Base-by-base conservation (phyloP, 92 coral and sea anemone species). In the Epizoanthus illoricatus region DNA sequence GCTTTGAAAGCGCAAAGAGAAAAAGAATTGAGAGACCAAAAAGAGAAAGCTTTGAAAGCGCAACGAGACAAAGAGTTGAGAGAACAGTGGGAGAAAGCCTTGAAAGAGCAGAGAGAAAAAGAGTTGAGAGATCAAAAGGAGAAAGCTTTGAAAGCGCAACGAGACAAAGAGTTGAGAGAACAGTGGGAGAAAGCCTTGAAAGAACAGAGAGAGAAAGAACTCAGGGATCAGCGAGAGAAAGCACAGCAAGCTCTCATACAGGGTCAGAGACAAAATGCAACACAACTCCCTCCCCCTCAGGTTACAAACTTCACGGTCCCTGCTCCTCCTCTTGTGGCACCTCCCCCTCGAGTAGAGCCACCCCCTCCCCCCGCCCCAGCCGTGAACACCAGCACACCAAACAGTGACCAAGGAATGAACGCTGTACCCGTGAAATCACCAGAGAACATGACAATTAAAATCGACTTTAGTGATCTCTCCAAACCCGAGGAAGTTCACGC, bases 401-500 rank as follows among this genome's bases (percentile, higher is more conserved):
- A 52, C 7, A 87, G 62, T 63, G 86, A 66, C 21, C 79, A 85
- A 75, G 79, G 41, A 71, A 59, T 56, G 28, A 71, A 80, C 41
- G 13, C 42, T 5, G 84, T 68, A 5, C 64, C 83, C 55, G 81
- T 61, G 17, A 63, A 62, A 42, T 24, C 82, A 62, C 71, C 71
- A 20, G 78, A 85, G 16, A 87, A 84, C 82, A 52, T 89, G 47
- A 85, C 89, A 15, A 89, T 89, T 58, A 89, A 81, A 76, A 78
- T 89, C 3, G 85, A 59, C 80, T 81, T 89, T 21, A 84, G 81
- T n/a, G 72, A 87, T 43, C 49, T 78, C 56, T 8, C 82, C 45
- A 78, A 21, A 5, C 82, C 82, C 19, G 61, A 63, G 24, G 24
- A 63, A 63, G 20, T 70, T n/a, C 71, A 64, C 71, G 52, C 82